These are phyloP conservation scores for Stenodema calcarata DNA, from an alignment of 2,888 invertebrate species.

Conservation along the genomic window DNA sequence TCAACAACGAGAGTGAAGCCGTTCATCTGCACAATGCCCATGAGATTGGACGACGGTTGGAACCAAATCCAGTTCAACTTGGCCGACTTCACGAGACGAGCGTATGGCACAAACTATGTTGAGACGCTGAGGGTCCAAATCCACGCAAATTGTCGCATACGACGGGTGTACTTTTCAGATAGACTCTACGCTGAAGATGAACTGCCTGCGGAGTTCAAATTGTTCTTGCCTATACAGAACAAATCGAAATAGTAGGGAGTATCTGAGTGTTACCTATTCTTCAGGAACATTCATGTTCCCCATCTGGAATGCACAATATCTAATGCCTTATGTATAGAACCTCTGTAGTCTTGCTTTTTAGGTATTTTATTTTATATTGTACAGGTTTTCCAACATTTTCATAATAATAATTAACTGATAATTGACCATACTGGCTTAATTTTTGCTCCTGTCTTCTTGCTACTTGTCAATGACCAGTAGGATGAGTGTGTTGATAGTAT, in stretches of 20 bases:
- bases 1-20: slow-evolving; percentile 92
- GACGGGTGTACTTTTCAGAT: slow-evolving; percentile 86
- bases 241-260: slow-evolving; percentile 48
- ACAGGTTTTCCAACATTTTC: background rate
- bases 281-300: background rate
- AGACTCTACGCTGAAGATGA: slow-evolving; percentile 93
- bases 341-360: background rate
- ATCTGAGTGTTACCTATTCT: background rate
- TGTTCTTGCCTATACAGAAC: slow-evolving; percentile 69
- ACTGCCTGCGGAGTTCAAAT: slow-evolving; percentile 92
- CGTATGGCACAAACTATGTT: slow-evolving; percentile 84
- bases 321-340: background rate
- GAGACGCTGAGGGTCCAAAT: slow-evolving; percentile 79
- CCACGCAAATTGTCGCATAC: slow-evolving; percentile 93
- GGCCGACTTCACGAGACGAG: slow-evolving; percentile 83
- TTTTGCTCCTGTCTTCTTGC: too few species aligned
- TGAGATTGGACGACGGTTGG: slow-evolving; percentile 94
- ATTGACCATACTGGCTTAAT: background rate
- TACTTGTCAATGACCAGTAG: too few species aligned
- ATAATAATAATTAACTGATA: background rate
- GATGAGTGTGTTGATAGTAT: too few species aligned
- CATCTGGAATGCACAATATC: background rate
- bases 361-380: background rate
- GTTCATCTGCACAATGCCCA: slow-evolving; percentile 98
- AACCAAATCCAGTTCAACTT: slow-evolving; percentile 95